Evolutionary conservation across 2,113 vertebrate genomes (phyloP).

Genomic region (Gymnocephalus cernua): DNA sequence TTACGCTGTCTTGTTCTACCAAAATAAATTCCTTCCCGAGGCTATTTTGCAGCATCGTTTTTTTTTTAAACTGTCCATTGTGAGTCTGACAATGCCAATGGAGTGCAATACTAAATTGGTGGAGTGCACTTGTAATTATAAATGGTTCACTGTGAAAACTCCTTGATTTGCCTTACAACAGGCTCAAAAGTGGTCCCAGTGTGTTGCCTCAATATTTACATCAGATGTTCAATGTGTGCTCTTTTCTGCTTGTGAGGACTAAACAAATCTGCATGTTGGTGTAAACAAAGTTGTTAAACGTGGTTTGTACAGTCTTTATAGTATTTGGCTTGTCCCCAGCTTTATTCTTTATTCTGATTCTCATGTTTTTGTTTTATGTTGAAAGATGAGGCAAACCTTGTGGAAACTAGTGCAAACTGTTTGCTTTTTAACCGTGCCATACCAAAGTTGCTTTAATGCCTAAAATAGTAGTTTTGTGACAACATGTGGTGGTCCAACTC

Average conservation of each 20-base stretch:
- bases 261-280: neutral
- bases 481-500: neutral
- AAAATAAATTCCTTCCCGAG: neutral
- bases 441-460: neutral
- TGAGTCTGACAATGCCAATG: neutral
- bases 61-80: neutral
- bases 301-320: neutral
- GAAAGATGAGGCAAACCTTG: neutral
- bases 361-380: too few species aligned
- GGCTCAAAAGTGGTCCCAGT: neutral
- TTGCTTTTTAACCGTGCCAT: too few species aligned
- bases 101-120: neutral
- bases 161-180: neutral
- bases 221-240: neutral
- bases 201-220: too few species aligned
- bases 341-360: too few species aligned
- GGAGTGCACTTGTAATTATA: neutral
- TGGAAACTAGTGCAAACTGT: neutral
- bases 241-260: neutral
- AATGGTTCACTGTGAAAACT: neutral
- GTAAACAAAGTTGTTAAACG: neutral
- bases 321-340: neutral
- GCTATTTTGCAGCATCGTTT: neutral
- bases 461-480: neutral
- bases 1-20: too few species aligned